Conservation (phyloP, 2,888 invertebrate genomes). For the Lucinisca nassula region DNA sequence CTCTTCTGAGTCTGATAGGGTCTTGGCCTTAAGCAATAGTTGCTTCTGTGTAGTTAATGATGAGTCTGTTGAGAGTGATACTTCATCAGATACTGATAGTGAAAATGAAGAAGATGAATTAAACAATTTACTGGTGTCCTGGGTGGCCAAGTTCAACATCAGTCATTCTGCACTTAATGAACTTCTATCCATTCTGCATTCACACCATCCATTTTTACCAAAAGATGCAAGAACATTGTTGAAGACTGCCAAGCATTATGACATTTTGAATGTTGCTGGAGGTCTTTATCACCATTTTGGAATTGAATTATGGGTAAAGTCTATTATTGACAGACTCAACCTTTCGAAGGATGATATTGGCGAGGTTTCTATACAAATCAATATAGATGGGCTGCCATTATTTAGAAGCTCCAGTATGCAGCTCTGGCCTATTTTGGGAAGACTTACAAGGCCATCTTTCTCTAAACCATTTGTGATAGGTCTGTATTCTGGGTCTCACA, state of each 20-base stretch:
- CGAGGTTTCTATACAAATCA: slow-evolving; percentile 29
- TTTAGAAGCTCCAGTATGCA: slow-evolving; percentile 39
- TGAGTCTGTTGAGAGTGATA: neutral
- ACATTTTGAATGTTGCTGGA: neutral
- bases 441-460: slow-evolving; percentile 6
- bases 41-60: neutral
- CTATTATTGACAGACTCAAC: neutral
- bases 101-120: neutral
- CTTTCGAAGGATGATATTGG: neutral
- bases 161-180: slow-evolving; percentile 21
- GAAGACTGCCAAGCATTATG: neutral
- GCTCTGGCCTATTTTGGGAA: slow-evolving; percentile 50
- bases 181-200: slow-evolving; percentile 11
- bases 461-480: slow-evolving; percentile 41
- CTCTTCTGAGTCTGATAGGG: neutral
- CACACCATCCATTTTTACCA: slow-evolving; percentile 26
- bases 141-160: slow-evolving; percentile 13
- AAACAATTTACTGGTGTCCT: neutral
- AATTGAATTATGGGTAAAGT: neutral
- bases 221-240: slow-evolving; percentile 49
- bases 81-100: neutral
- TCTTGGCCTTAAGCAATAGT: neutral
- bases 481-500: slow-evolving; percentile 19
- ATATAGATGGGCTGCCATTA: slow-evolving; percentile 55
- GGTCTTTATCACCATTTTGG: slow-evolving; percentile 49